Base-by-base conservation (phyloP, 2,113 vertebrate genomes). In the Archocentrus centrarchus region DNA sequence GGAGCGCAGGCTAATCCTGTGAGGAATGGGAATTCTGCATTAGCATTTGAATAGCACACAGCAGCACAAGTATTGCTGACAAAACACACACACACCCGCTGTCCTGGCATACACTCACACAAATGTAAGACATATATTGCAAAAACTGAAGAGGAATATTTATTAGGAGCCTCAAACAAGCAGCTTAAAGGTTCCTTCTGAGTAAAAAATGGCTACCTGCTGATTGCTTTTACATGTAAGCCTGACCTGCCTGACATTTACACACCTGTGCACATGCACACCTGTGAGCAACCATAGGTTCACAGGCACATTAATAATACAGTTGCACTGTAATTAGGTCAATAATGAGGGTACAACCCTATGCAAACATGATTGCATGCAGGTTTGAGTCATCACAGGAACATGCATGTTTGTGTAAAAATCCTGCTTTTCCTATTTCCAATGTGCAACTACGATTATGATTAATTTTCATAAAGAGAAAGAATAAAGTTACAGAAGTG, bases 1-100 rank as follows among this genome's bases (percentile, higher is more conserved):
- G 84, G 68, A 77, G 88, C 47, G 73, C 53, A 7, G 59, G 50
- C 39, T 93, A 89, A 93, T 90, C 90, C 88, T 61, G 79, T 39
- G 76, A 50, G 88, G 61, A 89, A 81, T 81, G 84, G 91, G 86
- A 88, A 85, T 59, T 64, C 7, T n/a, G 75, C 78, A 91, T 91
- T 93, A 86, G 84, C 90, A 91, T 91, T 47, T 90, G 82, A 88
- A 93, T 90, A n/a, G 78, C 5, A 20, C 73, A 79, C 73, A 11
- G 70, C 22, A 57, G 64, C 83, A 80, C 17, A n/a, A 89, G 80
- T 66, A 50, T 41, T 75, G 79, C 90, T 82, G 88, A 85, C 79
- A 92, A 73, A 83, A 79, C 59, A 85, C 82, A 87, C 59, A 85
- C 80, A 87, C 87, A 88, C 61, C 73, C 20, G 75, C 53, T 13